A percentile compares a stretch with the other conserved stretches of the same genome.
Conservation (phyloP, 2,113 vertebrate genomes). For the Ariopsis seemanni region DNA sequence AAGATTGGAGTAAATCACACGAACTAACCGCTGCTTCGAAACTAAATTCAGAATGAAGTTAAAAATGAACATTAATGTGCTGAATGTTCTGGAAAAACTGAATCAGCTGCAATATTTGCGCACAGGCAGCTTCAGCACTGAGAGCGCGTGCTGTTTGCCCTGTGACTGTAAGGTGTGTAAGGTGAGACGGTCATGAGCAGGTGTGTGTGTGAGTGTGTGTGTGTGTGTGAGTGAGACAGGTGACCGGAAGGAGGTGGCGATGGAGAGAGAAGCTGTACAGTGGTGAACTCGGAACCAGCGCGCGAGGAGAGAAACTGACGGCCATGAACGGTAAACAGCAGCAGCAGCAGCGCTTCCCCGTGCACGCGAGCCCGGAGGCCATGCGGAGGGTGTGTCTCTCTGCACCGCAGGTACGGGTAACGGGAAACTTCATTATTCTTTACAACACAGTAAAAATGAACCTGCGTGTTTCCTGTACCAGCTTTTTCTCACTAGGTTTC, state of each 20-base stretch:
- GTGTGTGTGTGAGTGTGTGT: slow-evolving; percentile 49
- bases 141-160: slow-evolving; percentile 52
- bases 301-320: slow-evolving; percentile 85
- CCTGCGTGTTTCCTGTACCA: not conserved
- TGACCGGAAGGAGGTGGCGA: slow-evolving; percentile 72
- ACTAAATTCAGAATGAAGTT: not conserved
- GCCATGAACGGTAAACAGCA: slow-evolving; percentile 94
- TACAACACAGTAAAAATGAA: not conserved
- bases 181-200: slow-evolving; percentile 76
- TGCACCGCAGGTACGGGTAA: slow-evolving; percentile 91
- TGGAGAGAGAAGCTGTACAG: slow-evolving; percentile 75
- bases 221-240: slow-evolving; percentile 31
- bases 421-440: slow-evolving; percentile 24
- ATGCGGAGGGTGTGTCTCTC: slow-evolving; percentile 93
- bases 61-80: no score
- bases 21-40: not conserved
- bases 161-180: slow-evolving; percentile 78
- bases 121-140: not conserved
- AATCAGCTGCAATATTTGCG: not conserved
- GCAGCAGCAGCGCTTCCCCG: slow-evolving; percentile 91
- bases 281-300: slow-evolving; percentile 72
- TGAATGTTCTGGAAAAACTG: not conserved
- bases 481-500: not conserved
- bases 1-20: not conserved
- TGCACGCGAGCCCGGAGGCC: slow-evolving; percentile 85